Evolutionary conservation across 2,888 invertebrate genomes (phyloP), one percentile per base, ranked within the genome.

Genomic region (Rhagophthalmus giganteus): DNA sequence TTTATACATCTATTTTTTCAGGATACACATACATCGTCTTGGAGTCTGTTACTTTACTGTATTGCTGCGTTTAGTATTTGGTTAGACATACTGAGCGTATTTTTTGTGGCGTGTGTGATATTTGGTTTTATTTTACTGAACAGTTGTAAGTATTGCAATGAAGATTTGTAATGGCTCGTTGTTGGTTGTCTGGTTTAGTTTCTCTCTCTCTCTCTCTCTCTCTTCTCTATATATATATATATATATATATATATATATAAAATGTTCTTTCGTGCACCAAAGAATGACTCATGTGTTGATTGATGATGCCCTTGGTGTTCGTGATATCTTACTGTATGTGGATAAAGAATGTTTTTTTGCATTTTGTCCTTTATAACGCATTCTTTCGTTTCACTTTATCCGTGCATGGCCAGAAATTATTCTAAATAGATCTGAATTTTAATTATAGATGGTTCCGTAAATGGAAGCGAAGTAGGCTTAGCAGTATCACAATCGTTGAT

Each of bases 401-500:
- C 20, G 7, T 20, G 7, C 20, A 20, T n/a, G n/a, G n/a, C n/a
- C n/a, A n/a, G n/a, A 20, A 20, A 20, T 20, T 20, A 20, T 20
- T 20, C n/a, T n/a, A n/a, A n/a, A n/a, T n/a, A n/a, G n/a, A n/a
- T n/a, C n/a, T n/a, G n/a, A n/a, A n/a, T n/a, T 20, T 20, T 20
- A 5, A 5, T 20, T 20, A 5, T 7, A 20, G 20, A 20, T 20
- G 20, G 20, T 20, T 5, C 20, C 3, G 20, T 20, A 20, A 20
- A 74, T 14, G 68, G 74, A 14, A 81, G 86, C 1, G 78, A 82
- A 63, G 84, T 87, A 4, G 87, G 87, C 3, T 71, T 87, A 24
- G 85, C 85, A 0, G 77, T 88, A 53, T 83, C 85, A 24, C 86
- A 86, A 61, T 83, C 84, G 48, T 72, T 86, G 37, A 81, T 84